Evolutionary conservation across 2,888 invertebrate species (phyloP).

Genomic region (Polymixis lichenea): DNA sequence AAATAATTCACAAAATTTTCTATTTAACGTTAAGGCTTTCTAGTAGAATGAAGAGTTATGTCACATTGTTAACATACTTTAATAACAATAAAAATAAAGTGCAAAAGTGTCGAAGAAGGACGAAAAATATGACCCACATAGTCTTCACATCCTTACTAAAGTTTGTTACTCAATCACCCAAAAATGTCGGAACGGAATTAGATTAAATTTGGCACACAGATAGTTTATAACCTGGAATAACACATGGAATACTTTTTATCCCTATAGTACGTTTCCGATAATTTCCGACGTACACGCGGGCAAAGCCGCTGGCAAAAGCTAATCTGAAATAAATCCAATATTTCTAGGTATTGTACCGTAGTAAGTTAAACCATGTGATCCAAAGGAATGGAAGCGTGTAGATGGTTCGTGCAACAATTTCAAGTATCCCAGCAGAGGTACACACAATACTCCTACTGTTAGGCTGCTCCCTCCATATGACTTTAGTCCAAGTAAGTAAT

Average conservation of each 20-base stretch:
- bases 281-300: too few relatives aligned
- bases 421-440: slow-evolving; percentile 35
- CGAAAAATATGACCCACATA: too few relatives aligned
- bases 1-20: too few relatives aligned
- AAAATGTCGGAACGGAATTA: too few relatives aligned
- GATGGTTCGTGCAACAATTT: slow-evolving; percentile 55
- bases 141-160: too few relatives aligned
- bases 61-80: neutral
- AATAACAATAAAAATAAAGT: neutral
- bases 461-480: slow-evolving; percentile 29
- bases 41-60: neutral
- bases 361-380: slow-evolving; percentile 36
- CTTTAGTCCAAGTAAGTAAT: slow-evolving; percentile 37
- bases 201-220: too few relatives aligned
- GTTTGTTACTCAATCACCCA: too few relatives aligned
- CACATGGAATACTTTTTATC: too few relatives aligned
- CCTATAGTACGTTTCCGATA: too few relatives aligned
- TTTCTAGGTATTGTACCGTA: slow-evolving; percentile 39
- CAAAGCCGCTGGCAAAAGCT: too few relatives aligned
- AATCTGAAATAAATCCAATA: neutral
- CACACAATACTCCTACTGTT: slow-evolving; percentile 25
- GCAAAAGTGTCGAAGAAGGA: neutral
- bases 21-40: too few relatives aligned
- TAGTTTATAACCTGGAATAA: too few relatives aligned
- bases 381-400: slow-evolving; percentile 27